phyloP scores from a whole-genome alignment of 2,888 invertebrate genomes.

The Malthinus flaveolus region DNA sequence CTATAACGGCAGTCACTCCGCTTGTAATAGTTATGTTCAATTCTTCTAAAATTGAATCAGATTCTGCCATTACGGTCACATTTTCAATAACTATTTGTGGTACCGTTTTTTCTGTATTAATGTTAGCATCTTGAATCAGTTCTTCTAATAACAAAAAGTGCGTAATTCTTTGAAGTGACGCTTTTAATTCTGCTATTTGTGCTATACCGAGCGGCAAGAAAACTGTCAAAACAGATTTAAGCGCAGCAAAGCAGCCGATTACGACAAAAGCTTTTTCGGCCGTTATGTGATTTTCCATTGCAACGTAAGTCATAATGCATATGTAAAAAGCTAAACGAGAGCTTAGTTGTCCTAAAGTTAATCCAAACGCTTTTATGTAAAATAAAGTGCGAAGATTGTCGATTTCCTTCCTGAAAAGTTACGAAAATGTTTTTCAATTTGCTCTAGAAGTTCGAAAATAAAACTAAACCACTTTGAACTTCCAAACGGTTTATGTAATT shows the following conservation, averaged over 20 bases:
- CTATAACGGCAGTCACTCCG: slow-evolving; percentile 59
- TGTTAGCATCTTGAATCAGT: slow-evolving; percentile 48
- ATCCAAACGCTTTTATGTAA: slow-evolving; percentile 43
- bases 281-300: slow-evolving; percentile 71
- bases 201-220: slow-evolving; percentile 86
- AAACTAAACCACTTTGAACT: no score
- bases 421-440: no score
- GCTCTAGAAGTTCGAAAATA: no score
- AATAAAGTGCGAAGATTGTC: slow-evolving; percentile 55
- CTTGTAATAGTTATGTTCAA: slow-evolving; percentile 51
- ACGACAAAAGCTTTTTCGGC: slow-evolving; percentile 89
- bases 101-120: slow-evolving; percentile 18
- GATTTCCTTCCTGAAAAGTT: slow-evolving; percentile 65
- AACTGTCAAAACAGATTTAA: slow-evolving; percentile 84
- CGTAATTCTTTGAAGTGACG: slow-evolving; percentile 73
- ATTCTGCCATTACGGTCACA: slow-evolving; percentile 63
- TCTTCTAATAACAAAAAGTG: slow-evolving; percentile 65
- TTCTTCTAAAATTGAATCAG: slow-evolving; percentile 44
- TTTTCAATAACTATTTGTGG: slow-evolving; percentile 51
- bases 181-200: slow-evolving; percentile 76
- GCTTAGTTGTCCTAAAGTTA: slow-evolving; percentile 44
- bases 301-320: slow-evolving; percentile 61
- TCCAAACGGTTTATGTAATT: no score
- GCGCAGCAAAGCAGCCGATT: slow-evolving; percentile 84
- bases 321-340: slow-evolving; percentile 48